Evolutionary conservation across 2,113 vertebrate species (phyloP).

Genomic region (Bothrops jararaca): DNA sequence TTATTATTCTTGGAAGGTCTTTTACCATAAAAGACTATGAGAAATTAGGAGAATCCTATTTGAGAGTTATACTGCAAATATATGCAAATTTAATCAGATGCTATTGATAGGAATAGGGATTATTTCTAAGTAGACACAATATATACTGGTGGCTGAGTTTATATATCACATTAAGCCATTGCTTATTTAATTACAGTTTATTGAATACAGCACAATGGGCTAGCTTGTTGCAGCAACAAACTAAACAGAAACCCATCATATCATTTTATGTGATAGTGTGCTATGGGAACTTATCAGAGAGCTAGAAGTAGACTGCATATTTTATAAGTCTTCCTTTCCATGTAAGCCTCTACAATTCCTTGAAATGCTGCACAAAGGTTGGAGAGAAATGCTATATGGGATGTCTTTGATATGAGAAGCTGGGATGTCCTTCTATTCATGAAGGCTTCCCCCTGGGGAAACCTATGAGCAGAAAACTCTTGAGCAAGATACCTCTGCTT

Average conservation of each 20-base stretch:
- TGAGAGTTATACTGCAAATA: slow-evolving; percentile 25
- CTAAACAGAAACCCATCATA: neutral
- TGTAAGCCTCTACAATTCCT: neutral
- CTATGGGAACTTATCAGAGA: neutral
- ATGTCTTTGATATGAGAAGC: neutral
- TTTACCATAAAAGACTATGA: slow-evolving; percentile 31
- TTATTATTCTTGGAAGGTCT: neutral
- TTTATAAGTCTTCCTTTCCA: neutral
- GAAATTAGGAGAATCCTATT: slow-evolving; percentile 34
- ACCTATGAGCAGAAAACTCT: neutral
- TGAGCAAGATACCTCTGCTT: neutral
- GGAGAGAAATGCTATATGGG: neutral
- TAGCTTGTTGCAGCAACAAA: neutral
- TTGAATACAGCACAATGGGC: neutral
- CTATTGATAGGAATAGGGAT: neutral
- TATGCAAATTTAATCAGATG: neutral
- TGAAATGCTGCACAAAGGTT: neutral
- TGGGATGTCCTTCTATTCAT: neutral
- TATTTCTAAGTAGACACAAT: neutral
- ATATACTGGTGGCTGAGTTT: neutral
- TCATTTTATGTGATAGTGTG: neutral
- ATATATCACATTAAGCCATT: neutral
- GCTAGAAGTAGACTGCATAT: neutral
- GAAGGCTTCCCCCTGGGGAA: neutral
- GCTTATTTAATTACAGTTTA: neutral